Base-by-base conservation (phyloP, 2,888 invertebrate genomes). In the Tenthredo scrophulariae region DNA sequence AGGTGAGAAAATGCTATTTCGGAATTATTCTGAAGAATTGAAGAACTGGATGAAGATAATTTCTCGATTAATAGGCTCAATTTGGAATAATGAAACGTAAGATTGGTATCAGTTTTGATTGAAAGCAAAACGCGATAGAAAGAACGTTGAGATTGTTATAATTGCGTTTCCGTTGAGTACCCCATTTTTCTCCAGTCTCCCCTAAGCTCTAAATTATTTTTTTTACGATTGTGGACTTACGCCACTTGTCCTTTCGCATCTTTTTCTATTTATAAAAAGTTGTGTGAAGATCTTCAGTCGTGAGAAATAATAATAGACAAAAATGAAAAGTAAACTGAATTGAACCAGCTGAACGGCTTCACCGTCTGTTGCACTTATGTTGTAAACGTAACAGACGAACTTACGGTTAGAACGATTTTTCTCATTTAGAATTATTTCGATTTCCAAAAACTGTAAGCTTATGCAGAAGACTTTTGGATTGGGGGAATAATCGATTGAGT, bases 401-500 rank as follows among this genome's bases (percentile, higher is more conserved):
- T 74, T 46, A 46, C 46, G 46, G 46, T 46, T 0, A 43, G 6
- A 5, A 15, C 43, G 43, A 74, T 74, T 22, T 40, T 74, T n/a
- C 6, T 7, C n/a, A 77, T 54, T 54, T 62, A 10, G 33, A 22
- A 80, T 77, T 29, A 29, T 18, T 33, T 77, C 5, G 15, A 1
- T 50, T 54, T 26, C n/a, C 7, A 74, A 46, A 77, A 77, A 77
- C 50, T 54, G 7, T 54, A 54, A 29, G n/a, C 54, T 50, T 13
- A 62, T 62, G n/a, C 62, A 26, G 26, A 58, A 37, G 58, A 40
- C 37, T 58, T 62, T 62, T 15, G 15, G n/a, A 80, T 80, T 37
- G 15, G 15, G 26, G 37, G 40, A 80, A 80, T 50, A 80, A 80
- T 70, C 83, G 83, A 83, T 83, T 83, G 33, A n/a, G 46, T 67